phyloP scores from a whole-genome alignment of 2,797 vertebrate species.

The Morelia viridis region DNA sequence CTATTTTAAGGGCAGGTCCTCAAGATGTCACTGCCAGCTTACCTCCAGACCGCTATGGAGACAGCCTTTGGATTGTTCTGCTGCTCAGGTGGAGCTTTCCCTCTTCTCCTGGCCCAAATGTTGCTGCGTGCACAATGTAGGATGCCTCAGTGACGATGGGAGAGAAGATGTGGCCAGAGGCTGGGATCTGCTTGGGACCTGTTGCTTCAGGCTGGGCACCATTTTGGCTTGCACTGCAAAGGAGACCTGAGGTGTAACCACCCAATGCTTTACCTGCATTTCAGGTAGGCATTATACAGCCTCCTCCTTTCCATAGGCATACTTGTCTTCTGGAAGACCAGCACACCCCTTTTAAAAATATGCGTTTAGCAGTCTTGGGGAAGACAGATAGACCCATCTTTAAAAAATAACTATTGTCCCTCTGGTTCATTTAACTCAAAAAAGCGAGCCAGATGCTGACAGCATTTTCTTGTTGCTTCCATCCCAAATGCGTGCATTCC shows the following conservation, averaged over 20 bases:
- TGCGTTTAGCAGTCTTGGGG: not conserved
- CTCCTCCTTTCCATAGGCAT: not conserved
- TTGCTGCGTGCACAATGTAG: not conserved
- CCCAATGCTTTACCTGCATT: not conserved
- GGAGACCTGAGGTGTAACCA: not conserved
- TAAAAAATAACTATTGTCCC: not conserved
- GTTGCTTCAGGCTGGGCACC: not conserved
- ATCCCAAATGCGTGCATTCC: not conserved
- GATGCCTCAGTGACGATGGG: not conserved
- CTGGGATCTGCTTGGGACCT: not conserved
- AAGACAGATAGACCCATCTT: not conserved
- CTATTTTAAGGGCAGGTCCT: not conserved
- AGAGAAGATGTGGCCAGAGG: not conserved
- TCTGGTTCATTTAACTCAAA: not conserved
- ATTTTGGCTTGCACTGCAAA: not conserved
- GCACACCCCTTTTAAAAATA: not conserved
- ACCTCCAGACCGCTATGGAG: not conserved
- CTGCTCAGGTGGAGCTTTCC: not conserved
- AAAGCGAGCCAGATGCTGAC: not conserved
- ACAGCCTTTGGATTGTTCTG: not conserved
- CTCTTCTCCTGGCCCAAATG: not conserved
- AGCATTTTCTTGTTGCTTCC: not conserved
- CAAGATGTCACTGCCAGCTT: not conserved
- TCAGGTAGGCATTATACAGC: not conserved
- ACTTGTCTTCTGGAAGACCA: not conserved